Percentiles rank a stretch among this genome's conserved stretches.
phyloP scores from a whole-genome alignment of 2,113 vertebrate species.

The Macrotus californicus region DNA sequence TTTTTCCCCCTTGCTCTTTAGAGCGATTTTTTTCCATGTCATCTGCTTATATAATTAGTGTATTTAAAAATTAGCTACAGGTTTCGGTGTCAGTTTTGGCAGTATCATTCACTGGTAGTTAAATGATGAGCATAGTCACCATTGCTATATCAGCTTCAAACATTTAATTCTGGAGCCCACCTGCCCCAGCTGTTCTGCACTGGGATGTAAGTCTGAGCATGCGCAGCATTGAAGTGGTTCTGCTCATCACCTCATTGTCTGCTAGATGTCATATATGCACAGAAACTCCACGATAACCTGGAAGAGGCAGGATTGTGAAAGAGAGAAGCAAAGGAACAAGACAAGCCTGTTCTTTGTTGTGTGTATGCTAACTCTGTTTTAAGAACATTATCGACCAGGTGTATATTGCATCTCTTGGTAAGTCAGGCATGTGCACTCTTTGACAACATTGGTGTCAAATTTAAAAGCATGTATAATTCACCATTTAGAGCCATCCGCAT shows the following conservation, averaged over 20 bases:
- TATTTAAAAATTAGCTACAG: slow-evolving; percentile 50
- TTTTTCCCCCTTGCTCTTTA: slow-evolving; percentile 19
- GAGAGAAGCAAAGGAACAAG: not conserved
- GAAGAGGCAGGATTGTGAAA: not conserved
- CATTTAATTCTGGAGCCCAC: slow-evolving; percentile 35
- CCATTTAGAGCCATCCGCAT: not conserved
- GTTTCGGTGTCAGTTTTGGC: slow-evolving; percentile 65
- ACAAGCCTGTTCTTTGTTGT: slow-evolving; percentile 6
- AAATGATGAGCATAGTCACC: slow-evolving; percentile 16
- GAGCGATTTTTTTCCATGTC: slow-evolving; percentile 39
- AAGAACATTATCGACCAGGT: slow-evolving; percentile 20
- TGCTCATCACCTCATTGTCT: not conserved
- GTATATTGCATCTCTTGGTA: slow-evolving; percentile 50
- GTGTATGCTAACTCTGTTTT: slow-evolving; percentile 37
- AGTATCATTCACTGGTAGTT: slow-evolving; percentile 48
- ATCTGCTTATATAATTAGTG: slow-evolving; percentile 49
- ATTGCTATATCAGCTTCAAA: not conserved
- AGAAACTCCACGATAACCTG: not conserved
- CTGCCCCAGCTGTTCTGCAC: slow-evolving; percentile 38
- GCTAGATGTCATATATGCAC: slow-evolving; percentile 6
- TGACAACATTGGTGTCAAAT: not conserved
- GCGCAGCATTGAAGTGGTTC: not conserved
- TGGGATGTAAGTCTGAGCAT: slow-evolving; percentile 44
- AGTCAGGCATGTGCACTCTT: slow-evolving; percentile 45
- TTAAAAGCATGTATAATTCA: slow-evolving; percentile 5